Evolutionary conservation across 2,888 invertebrate species (phyloP).

Genomic region (Cacoxenus indagator): DNA sequence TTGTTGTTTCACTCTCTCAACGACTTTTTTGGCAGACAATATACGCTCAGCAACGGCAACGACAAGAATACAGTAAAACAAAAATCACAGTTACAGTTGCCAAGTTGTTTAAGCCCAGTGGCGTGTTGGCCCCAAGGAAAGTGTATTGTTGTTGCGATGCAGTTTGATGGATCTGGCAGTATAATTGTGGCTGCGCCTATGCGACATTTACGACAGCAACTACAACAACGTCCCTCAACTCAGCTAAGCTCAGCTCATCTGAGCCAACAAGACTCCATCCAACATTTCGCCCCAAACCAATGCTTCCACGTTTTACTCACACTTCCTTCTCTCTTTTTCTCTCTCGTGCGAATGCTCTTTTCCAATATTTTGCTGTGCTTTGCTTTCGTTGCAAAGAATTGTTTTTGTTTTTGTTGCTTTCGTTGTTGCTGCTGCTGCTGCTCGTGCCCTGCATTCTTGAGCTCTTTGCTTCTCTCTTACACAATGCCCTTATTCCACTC

Average conservation of each 20-base stretch:
- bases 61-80: constrained; percentile 30
- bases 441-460: constrained; percentile 20
- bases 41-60: neutral
- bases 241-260: too few relatives aligned
- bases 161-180: too few relatives aligned
- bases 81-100: neutral
- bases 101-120: neutral
- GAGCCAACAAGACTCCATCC: too few relatives aligned
- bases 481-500: neutral
- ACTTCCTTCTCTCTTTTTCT: neutral
- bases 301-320: too few relatives aligned
- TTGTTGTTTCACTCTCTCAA: neutral
- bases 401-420: constrained; percentile 13
- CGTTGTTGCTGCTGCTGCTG: constrained; percentile 11
- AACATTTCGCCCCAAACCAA: too few relatives aligned
- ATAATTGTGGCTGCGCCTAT: too few relatives aligned
- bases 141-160: too few relatives aligned
- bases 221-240: too few relatives aligned
- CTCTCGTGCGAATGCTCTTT: neutral
- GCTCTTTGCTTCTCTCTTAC: neutral
- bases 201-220: too few relatives aligned
- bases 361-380: neutral
- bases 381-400: constrained; percentile 13
- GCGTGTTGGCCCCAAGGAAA: constrained; percentile 30
- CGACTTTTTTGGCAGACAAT: neutral